Evolutionary conservation across 2,888 invertebrate genomes (phyloP).

Genomic region (Fragum fragum): DNA sequence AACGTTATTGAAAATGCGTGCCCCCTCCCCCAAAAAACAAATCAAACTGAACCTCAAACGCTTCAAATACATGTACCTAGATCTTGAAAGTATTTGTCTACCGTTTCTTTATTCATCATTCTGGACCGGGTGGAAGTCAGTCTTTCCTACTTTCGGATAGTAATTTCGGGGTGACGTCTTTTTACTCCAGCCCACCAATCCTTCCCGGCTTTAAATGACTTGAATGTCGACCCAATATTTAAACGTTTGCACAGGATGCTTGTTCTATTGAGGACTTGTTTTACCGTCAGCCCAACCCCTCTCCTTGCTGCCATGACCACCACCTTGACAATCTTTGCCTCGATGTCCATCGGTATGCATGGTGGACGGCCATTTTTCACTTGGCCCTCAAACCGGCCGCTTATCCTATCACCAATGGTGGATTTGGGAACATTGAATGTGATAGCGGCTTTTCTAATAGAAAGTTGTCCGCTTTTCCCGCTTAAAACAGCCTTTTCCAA

Average conservation of each 20-base stretch:
- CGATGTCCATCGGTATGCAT: conserved; percentile 38
- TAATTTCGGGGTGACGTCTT: conserved; percentile 41
- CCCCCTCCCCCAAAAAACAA: not conserved
- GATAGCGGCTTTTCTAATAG: conserved; percentile 33
- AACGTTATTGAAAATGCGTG: conserved; percentile 6
- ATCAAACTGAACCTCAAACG: conserved; percentile 6
- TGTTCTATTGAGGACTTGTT: conserved; percentile 37
- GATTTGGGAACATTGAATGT: conserved; percentile 34
- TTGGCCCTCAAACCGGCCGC: conserved; percentile 30
- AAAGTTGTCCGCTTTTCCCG: conserved; percentile 20
- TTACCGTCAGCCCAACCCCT: conserved; percentile 54
- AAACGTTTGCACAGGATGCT: conserved; percentile 24
- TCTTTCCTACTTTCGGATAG: conserved; percentile 47
- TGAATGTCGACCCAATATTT: conserved; percentile 32
- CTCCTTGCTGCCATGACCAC: conserved; percentile 44
- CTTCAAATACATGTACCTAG: conserved; percentile 12
- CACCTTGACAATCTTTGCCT: conserved; percentile 44
- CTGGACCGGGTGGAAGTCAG: conserved; percentile 32
- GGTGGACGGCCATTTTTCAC: conserved; percentile 38
- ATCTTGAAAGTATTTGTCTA: conserved; percentile 32
- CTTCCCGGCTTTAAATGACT: conserved; percentile 42
- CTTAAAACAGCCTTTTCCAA: conserved; percentile 29
- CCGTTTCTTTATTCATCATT: conserved; percentile 45
- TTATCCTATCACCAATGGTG: conserved; percentile 40
- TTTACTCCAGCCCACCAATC: conserved; percentile 56